Evolutionary conservation across 92 coral and sea anemone species (phyloP), one percentile per base, ranked within the genome.

Genomic region (Ricordea florida): DNA sequence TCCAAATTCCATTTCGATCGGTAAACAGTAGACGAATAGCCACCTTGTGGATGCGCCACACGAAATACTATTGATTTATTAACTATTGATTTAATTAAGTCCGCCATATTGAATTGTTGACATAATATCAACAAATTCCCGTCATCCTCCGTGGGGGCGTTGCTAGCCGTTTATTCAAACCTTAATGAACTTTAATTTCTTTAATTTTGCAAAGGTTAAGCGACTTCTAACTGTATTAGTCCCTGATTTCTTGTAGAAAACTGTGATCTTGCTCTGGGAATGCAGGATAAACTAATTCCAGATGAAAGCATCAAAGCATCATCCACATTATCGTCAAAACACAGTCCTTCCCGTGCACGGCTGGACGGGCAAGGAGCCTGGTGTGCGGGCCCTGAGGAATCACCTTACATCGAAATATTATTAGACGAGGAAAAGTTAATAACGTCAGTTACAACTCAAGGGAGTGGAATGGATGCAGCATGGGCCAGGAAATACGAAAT

Each of bases 221-320:
- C n/a, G n/a, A n/a, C n/a, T n/a, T n/a, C n/a, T n/a, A n/a, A n/a
- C n/a, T n/a, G n/a, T n/a, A n/a, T n/a, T n/a, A n/a, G n/a, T n/a
- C n/a, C n/a, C n/a, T n/a, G n/a, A n/a, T n/a, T 16, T 34, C 17
- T 34, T 6, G 18, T 8, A 41, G 49, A 28, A 24, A 35, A 55
- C 5, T 78, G 84, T 32, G 8, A 35, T 66, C 6, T 11, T 4
- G 15, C 46, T 0, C 57, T 78, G 10, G 84, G 84, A 32, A 66
- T 78, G 77, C 5, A 34, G 35, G 47, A 25, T 36, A 18, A 29
- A 34, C 23, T 9, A 15, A 78, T 78, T 10, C 61, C 84, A 28
- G 51, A 78, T 33, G 74, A 34, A 27, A 55, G 49, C 31, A 78
- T 78, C 42, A 66, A 47, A 21, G 64, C 84, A 34, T 78, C 84